These are phyloP conservation scores for Aleiodes testaceus DNA, from an alignment of 2,888 invertebrate genomes.

Conservation along the genomic window DNA sequence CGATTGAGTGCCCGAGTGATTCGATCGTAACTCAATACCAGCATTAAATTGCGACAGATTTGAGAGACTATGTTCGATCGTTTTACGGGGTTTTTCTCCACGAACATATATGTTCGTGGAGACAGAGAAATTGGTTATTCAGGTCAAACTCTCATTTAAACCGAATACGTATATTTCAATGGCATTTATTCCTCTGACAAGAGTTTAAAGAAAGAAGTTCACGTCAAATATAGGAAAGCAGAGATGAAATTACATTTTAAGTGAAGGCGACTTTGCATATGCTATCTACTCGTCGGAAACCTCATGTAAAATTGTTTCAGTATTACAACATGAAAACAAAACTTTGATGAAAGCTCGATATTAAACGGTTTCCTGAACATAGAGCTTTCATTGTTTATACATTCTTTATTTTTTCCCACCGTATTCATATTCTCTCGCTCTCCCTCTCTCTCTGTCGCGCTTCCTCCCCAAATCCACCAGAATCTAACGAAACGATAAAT, in stretches of 20 bases:
- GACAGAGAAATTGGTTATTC: neutral
- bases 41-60: neutral
- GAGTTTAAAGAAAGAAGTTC: too few species aligned
- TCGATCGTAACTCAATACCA: neutral
- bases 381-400: constrained; percentile 9
- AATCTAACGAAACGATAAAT: constrained; percentile 26
- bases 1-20: constrained; percentile 13
- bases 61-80: neutral
- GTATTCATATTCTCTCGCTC: neutral
- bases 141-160: too few species aligned
- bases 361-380: constrained; percentile 10
- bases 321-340: neutral
- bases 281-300: too few species aligned
- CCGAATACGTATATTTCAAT: too few species aligned
- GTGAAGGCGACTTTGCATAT: too few species aligned
- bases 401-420: constrained; percentile 17
- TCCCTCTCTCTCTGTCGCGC: neutral
- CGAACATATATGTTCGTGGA: neutral
- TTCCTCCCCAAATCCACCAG: neutral
- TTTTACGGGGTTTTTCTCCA: neutral
- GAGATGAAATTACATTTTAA: too few species aligned
- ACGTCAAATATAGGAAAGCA: too few species aligned
- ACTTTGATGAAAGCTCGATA: constrained; percentile 13
- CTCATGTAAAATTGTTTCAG: too few species aligned
- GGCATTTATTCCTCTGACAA: too few species aligned